phyloP scores from a whole-genome alignment of 64 coral and sea anemone species.

The Montipora cactus region DNA sequence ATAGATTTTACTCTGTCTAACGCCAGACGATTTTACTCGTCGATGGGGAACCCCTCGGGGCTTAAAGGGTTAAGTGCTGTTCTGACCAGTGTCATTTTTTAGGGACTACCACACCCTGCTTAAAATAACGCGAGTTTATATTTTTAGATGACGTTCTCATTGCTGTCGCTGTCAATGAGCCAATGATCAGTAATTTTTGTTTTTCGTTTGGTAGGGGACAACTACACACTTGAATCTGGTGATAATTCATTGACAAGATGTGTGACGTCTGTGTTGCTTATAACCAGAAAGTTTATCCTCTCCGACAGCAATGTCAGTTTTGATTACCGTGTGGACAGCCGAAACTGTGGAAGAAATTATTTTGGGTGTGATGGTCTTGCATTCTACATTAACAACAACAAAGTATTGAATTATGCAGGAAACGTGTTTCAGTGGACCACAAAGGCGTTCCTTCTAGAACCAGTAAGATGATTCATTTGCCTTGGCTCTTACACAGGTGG shows the following conservation, averaged over 20 bases:
- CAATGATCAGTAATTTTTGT: background rate
- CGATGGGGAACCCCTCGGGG: too few species aligned
- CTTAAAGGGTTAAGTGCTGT: too few species aligned
- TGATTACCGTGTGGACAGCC: constrained; percentile 50
- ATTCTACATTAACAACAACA: constrained; percentile 45
- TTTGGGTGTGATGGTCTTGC: constrained; percentile 64
- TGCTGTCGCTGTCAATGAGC: too few species aligned
- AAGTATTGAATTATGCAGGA: constrained; percentile 24
- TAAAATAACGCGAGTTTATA: too few species aligned
- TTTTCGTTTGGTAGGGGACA: constrained; percentile 16
- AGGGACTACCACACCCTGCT: too few species aligned
- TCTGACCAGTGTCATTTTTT: too few species aligned
- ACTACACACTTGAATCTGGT: constrained; percentile 54
- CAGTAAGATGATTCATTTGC: constrained; percentile 10
- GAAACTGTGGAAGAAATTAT: background rate
- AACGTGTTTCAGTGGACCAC: constrained; percentile 49
- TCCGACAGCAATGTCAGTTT: constrained; percentile 31
- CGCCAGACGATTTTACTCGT: too few species aligned
- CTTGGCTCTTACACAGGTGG: background rate
- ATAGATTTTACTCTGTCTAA: too few species aligned
- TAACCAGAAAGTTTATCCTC: constrained; percentile 54
- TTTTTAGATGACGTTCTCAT: too few species aligned
- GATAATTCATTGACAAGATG: constrained; percentile 63
- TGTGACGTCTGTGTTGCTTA: constrained; percentile 29
- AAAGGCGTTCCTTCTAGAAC: background rate